phyloP scores from a whole-genome alignment of 2,888 invertebrate species.

The Oligia latruncula region DNA sequence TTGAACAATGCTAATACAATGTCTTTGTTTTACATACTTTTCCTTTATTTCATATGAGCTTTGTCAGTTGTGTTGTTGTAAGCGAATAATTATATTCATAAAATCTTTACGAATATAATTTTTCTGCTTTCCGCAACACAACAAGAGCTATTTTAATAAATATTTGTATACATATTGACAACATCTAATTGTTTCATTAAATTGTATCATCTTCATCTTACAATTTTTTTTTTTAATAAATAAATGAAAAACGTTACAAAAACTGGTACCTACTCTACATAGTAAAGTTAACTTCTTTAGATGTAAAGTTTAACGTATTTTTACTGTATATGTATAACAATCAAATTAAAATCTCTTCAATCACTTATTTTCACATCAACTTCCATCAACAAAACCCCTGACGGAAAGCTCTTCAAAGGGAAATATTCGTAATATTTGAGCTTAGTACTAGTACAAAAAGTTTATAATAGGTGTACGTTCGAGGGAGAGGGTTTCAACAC shows the following conservation, averaged over 20 bases:
- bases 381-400: neutral
- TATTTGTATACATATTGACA: neutral
- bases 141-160: neutral
- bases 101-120: neutral
- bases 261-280: neutral
- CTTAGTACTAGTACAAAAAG: constrained; percentile 15
- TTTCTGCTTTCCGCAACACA: neutral
- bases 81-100: neutral
- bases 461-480: constrained; percentile 28
- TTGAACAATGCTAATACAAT: neutral
- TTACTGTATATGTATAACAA: neutral
- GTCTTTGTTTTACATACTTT: neutral
- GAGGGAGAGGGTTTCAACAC: neutral
- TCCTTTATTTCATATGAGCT: neutral
- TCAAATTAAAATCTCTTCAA: neutral
- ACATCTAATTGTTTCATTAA: neutral
- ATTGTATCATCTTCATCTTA: neutral
- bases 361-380: neutral
- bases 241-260: too few species aligned
- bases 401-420: constrained; percentile 14
- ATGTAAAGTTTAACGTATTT: neutral
- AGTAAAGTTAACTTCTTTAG: neutral
- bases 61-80: neutral
- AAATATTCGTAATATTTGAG: constrained; percentile 31
- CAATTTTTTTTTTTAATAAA: neutral